phyloP scores from a whole-genome alignment of 2,113 vertebrate species.

The Elanus axillaris region DNA sequence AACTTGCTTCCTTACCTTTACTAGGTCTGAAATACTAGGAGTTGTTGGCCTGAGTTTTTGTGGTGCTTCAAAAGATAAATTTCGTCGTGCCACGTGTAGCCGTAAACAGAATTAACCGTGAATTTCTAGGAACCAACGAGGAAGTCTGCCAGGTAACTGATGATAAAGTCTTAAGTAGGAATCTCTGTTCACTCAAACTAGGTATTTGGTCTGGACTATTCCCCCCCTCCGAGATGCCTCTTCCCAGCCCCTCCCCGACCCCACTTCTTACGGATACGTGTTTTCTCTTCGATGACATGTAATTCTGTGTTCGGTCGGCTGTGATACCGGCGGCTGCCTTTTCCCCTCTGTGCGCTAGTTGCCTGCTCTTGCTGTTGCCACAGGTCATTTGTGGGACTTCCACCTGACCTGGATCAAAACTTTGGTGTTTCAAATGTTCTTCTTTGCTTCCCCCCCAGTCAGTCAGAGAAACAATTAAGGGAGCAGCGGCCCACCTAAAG shows the following conservation, averaged over 20 bases:
- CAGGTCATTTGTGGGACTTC: neutral
- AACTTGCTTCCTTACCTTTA: neutral
- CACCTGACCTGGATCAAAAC: neutral
- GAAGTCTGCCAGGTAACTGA: neutral
- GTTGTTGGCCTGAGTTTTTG: neutral
- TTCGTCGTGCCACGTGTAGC: neutral
- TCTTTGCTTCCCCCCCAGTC: neutral
- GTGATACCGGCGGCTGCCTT: neutral
- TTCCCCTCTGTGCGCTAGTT: fast-evolving
- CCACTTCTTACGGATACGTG: neutral
- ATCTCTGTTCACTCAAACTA: neutral
- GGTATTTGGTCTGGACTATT: neutral
- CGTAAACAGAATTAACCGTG: neutral
- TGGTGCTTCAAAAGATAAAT: neutral
- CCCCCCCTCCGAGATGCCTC: neutral
- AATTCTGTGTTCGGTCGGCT: neutral
- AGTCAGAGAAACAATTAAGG: neutral
- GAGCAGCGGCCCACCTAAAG: neutral
- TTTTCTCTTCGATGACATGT: neutral
- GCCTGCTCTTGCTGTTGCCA: neutral
- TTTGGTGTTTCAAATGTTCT: neutral
- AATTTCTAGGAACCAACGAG: neutral
- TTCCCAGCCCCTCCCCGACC: neutral
- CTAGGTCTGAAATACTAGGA: neutral
- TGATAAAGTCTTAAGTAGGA: neutral